A percentile compares a stretch with the other conserved stretches of the same genome.
These are phyloP conservation scores for Ophonus ardosiacus DNA, from an alignment of 2,888 invertebrate genomes.

Conservation along the genomic window DNA sequence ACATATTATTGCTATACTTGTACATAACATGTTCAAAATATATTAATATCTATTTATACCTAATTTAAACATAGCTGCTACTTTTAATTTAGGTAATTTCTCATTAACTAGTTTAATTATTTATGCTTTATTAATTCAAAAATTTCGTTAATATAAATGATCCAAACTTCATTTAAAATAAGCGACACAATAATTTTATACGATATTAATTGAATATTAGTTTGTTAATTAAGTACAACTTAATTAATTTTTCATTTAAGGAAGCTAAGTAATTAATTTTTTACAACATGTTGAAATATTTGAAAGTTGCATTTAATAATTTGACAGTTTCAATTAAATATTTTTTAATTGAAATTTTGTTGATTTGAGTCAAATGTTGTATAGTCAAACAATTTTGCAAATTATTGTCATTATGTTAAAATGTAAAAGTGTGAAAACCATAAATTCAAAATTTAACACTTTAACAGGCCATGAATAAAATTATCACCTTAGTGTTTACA, in stretches of 20 bases:
- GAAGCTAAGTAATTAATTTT: slow-evolving; percentile 31
- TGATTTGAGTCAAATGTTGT: not conserved
- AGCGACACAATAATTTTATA: not conserved
- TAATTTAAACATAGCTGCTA: not conserved
- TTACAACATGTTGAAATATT: slow-evolving; percentile 4
- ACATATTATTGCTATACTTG: not conserved
- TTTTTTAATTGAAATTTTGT: slow-evolving; percentile 19
- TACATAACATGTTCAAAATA: not conserved
- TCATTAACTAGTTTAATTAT: not conserved
- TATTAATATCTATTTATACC: not conserved
- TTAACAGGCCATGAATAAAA: not conserved
- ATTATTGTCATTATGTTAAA: not conserved
- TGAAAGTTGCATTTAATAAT: slow-evolving; percentile 25
- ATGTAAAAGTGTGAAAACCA: slow-evolving; percentile 28
- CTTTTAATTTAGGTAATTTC: not conserved
- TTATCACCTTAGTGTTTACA: slow-evolving; percentile 15
- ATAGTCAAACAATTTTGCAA: slow-evolving; percentile 5
- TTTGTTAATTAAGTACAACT: slow-evolving; percentile 1
- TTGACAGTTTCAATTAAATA: slow-evolving; percentile 4
- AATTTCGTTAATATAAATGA: not conserved
- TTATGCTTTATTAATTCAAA: not conserved
- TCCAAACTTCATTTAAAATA: slow-evolving; percentile 2
- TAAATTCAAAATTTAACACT: slow-evolving; percentile 26
- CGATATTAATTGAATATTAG: slow-evolving; percentile 11
- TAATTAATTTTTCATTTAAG: slow-evolving; percentile 29